Evolutionary conservation across 2,797 vertebrate genomes (phyloP), one percentile per base, ranked within the genome.

Genomic region (Notolabrus celidotus): DNA sequence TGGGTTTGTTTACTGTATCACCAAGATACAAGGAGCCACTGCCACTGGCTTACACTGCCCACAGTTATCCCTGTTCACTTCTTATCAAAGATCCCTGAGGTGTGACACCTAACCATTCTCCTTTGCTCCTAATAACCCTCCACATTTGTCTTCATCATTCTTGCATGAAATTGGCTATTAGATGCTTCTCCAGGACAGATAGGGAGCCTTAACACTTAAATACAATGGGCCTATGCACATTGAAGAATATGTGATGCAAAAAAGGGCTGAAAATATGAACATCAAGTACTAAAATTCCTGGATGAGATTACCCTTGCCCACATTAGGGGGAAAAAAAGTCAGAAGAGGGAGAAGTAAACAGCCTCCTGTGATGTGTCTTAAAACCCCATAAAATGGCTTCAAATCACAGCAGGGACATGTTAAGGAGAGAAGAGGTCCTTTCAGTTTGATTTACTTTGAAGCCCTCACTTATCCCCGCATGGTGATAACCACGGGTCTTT

Each of bases 111-210:
- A 91, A 87, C 77, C 88, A 73, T 84, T 85, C 74, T 86, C 69
- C 73, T 83, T 62, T 81, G 81, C 68, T 36, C 75, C 85, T 91
- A 90, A 93, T 89, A 92, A 91, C 87, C 77, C 75, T 83, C 62
- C 83, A 85, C 82, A 88, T 92, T 88, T 87, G 81, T 90, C 80
- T 88, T 88, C 84, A 85, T 89, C 89, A 77, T 89, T 91, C 90
- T 90, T 89, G 90, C 91, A 92, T 94, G 92, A 93, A 93, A 93
- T 92, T 94, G 90, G 86, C 88, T 91, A 90, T 91, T 89, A 91
- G 86, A 89, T 88, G 81, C 66, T 88, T 89, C 77, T 88, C 74
- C 34, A 19, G 74, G 80, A 88, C 60, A 78, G 76, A 88, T 71
- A 76, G 39, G 63, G 60, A 75, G 67, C 77, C 67, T 69, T 80